A percentile compares a stretch with the other conserved stretches of the same genome.
Conservation (phyloP, 2,797 vertebrate genomes). For the Ptychobarbus kaznakovi region DNA sequence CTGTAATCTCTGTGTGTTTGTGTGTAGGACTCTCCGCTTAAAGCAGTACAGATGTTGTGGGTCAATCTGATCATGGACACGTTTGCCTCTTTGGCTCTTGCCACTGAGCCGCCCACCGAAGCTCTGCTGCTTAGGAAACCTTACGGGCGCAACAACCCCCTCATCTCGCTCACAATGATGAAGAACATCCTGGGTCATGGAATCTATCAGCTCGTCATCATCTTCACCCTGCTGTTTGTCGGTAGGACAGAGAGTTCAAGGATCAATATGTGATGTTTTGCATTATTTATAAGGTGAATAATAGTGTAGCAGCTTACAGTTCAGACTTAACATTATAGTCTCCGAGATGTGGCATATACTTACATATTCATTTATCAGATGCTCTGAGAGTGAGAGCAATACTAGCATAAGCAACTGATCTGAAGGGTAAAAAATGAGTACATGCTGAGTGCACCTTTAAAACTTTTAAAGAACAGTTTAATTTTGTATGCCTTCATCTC, state of each 20-base stretch:
- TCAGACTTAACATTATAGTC: background rate
- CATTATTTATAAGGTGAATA: slow-evolving; percentile 15
- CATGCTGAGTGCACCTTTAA: background rate
- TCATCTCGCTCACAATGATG: slow-evolving; percentile 94
- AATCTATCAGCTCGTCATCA: slow-evolving; percentile 90
- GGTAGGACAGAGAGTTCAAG: slow-evolving; percentile 71
- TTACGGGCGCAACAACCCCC: slow-evolving; percentile 90
- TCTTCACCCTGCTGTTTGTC: slow-evolving; percentile 90
- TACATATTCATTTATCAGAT: background rate
- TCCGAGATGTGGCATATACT: background rate
- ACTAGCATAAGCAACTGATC: background rate
- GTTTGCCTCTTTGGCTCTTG: slow-evolving; percentile 90
- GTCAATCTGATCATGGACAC: slow-evolving; percentile 97
- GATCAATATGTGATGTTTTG: background rate
- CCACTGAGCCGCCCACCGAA: slow-evolving; percentile 91
- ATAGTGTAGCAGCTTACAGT: background rate
- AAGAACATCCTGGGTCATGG: slow-evolving; percentile 93
- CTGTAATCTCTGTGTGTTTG: slow-evolving; percentile 2
- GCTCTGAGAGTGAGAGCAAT: background rate
- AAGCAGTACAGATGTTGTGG: slow-evolving; percentile 95
- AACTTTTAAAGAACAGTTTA: background rate
- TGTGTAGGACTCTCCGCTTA: slow-evolving; percentile 84
- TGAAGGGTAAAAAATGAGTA: background rate
- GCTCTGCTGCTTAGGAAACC: slow-evolving; percentile 88
- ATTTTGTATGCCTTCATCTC: background rate